Evolutionary conservation across 35 echinoderm and acorn worm species (phyloP).

Genomic region (Lytechinus variegatus): DNA sequence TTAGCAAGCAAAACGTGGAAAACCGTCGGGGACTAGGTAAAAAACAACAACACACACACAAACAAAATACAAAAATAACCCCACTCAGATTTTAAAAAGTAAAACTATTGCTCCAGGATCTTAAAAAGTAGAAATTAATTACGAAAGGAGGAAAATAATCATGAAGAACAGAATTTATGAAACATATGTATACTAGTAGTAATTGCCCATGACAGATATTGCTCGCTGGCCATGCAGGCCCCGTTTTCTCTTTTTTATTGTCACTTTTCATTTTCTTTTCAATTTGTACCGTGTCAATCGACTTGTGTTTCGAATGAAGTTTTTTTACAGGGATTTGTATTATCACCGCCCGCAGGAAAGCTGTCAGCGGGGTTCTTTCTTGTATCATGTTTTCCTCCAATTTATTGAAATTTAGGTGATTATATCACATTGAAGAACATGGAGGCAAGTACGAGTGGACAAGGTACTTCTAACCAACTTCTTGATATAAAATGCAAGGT

Average conservation of each 20-base stretch:
- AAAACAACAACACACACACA: too few relatives aligned
- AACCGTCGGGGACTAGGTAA: too few relatives aligned
- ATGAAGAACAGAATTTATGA: too few relatives aligned
- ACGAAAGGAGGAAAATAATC: too few relatives aligned
- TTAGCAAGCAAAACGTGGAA: too few relatives aligned
- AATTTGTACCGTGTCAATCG: not conserved
- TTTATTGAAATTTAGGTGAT: not conserved
- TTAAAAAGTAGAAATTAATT: too few relatives aligned
- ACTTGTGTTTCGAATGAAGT: not conserved
- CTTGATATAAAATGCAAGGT: constrained; percentile 61
- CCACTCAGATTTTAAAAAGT: too few relatives aligned
- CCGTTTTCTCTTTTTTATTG: not conserved
- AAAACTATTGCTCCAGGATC: too few relatives aligned
- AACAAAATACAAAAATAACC: too few relatives aligned
- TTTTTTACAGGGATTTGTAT: not conserved
- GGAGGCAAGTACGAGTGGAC: constrained; percentile 44
- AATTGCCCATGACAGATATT: too few relatives aligned
- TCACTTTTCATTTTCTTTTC: not conserved
- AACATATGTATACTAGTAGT: too few relatives aligned
- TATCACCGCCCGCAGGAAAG: not conserved
- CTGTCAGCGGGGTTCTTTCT: not conserved
- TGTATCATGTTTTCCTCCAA: not conserved
- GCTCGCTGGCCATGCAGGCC: too few relatives aligned
- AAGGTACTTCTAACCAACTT: not conserved
- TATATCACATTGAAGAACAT: not conserved